phyloP scores from a whole-genome alignment of 1,140 invertebrate species.

The Uloborus diversus region DNA sequence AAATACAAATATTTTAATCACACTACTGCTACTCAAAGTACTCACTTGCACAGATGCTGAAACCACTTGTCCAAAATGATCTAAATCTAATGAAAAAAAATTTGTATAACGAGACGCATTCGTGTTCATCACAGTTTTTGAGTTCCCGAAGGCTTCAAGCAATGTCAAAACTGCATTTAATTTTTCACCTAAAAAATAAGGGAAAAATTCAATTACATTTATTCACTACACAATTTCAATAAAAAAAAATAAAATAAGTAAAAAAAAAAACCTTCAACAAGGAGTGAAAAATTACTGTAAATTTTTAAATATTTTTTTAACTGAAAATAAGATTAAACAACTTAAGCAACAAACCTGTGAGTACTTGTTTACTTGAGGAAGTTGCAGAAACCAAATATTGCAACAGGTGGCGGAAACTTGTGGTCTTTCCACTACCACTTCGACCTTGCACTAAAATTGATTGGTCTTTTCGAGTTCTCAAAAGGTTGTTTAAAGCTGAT shows the following conservation, averaged over 20 bases:
- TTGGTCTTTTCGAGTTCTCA: conserved; percentile 84
- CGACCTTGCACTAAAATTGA: conserved; percentile 86
- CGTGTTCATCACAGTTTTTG: conserved; percentile 79
- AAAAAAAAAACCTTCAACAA: background rate
- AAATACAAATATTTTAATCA: no score
- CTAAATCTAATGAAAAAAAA: conserved; percentile 89
- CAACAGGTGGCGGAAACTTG: conserved; percentile 83
- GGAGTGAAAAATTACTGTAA: background rate
- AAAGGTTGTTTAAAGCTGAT: conserved; percentile 86
- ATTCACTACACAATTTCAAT: background rate
- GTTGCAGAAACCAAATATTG: conserved; percentile 85
- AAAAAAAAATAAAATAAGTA: background rate
- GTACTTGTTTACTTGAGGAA: conserved; percentile 74
- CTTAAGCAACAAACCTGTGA: conserved; percentile 64
- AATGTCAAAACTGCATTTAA: conserved; percentile 83
- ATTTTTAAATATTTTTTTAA: background rate
- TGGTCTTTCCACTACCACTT: conserved; percentile 88
- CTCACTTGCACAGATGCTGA: conserved; percentile 88
- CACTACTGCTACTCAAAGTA: no score
- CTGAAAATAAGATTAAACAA: background rate
- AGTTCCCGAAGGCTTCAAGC: conserved; percentile 89
- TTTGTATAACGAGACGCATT: conserved; percentile 91
- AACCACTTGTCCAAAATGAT: conserved; percentile 86
- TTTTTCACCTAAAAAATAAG: conserved; percentile 75
- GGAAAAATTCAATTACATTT: background rate